Evolutionary conservation across 2,888 invertebrate genomes (phyloP).

Genomic region (Galerucella nymphaeae): DNA sequence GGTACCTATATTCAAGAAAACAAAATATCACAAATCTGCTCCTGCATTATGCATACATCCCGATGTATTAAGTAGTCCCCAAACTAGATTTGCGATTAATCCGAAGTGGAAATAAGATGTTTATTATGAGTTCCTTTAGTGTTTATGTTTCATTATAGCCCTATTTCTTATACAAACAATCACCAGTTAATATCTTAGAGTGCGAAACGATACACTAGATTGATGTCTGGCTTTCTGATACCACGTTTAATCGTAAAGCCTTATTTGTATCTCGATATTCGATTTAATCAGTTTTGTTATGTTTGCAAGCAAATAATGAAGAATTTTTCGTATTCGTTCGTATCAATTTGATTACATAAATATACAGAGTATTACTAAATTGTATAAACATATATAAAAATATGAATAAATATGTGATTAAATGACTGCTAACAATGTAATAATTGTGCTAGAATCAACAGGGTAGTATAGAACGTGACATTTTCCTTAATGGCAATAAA

Average conservation of each 20-base stretch:
- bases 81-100: constrained; percentile 14
- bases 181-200: constrained; percentile 45
- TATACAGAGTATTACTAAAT: not conserved
- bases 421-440: too few relatives aligned
- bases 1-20: not conserved
- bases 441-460: too few relatives aligned
- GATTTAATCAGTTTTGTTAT: constrained; percentile 6
- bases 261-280: not conserved
- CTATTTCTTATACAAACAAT: constrained; percentile 55
- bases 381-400: not conserved
- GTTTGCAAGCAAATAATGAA: not conserved
- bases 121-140: constrained; percentile 54
- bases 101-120: constrained; percentile 45
- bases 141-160: constrained; percentile 56
- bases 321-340: not conserved
- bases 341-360: not conserved
- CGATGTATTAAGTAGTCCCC: constrained; percentile 9
- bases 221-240: not conserved
- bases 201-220: constrained; percentile 12
- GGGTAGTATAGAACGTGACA: too few relatives aligned
- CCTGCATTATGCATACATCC: not conserved
- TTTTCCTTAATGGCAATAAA: too few relatives aligned
- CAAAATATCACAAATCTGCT: constrained; percentile 3
- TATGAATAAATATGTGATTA: too few relatives aligned
- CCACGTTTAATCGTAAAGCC: constrained; percentile 8